Evolutionary conservation across 2,888 invertebrate species (phyloP), one percentile per base, ranked within the genome.

Genomic region (Melitaea athalia): DNA sequence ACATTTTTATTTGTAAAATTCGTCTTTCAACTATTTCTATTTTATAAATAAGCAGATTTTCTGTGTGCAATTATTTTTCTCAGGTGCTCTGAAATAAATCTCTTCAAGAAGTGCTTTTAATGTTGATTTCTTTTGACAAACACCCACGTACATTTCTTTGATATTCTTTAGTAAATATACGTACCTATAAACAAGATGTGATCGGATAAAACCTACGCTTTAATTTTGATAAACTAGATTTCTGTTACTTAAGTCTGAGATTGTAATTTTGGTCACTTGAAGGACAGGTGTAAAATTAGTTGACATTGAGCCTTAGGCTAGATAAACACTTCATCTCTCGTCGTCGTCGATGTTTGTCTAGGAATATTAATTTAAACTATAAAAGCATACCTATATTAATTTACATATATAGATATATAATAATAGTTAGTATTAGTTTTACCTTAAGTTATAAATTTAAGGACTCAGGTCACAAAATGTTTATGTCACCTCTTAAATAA

Each of bases 31-130:
- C 4, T n/a, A 49, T 7, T 38, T 8, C 47, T 49, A n/a, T 49
- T n/a, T n/a, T 49, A n/a, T 49, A 49, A 49, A 49, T 49, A 49
- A 49, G n/a, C 47, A 6, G 0, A 5, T 49, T 49, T 49, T n/a
- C 47, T 49, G 11, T 45, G 6, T 49, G 47, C 47, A 49, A n/a
- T 49, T 49, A 49, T 49, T n/a, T 49, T n/a, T n/a, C 47, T 49
- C 6, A n/a, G n/a, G 47, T 14, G n/a, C n/a, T 14, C 47, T 49
- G 47, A 49, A n/a, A n/a, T 14, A 49, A 49, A 49, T 49, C n/a
- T 49, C 14, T 49, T 49, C 47, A 49, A 45, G 45, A 11, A 45
- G n/a, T 49, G 47, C n/a, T n/a, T 49, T 49, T 49, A 49, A n/a
- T n/a, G 4, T 49, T 49, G n/a, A n/a, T 49, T 49, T 14, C 47